These are phyloP conservation scores for Hyphantria cunea DNA, from an alignment of 1,140 invertebrate species.

Conservation along the genomic window DNA sequence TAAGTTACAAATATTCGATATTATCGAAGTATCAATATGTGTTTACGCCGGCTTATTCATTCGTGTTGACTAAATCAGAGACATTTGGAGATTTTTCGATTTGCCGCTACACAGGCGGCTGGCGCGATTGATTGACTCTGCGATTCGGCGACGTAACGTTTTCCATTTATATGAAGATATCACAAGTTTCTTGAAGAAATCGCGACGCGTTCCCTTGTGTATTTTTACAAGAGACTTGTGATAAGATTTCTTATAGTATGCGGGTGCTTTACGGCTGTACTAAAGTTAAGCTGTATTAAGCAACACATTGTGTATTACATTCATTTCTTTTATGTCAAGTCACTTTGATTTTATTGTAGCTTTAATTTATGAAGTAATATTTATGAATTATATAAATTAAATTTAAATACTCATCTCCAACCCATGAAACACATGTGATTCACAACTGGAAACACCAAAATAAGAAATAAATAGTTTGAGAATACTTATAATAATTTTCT, in stretches of 20 bases:
- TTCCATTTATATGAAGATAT: slow-evolving; percentile 58
- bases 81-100: slow-evolving; percentile 53
- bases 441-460: too few relatives aligned
- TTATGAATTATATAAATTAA: too few relatives aligned
- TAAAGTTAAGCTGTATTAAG: slow-evolving; percentile 11
- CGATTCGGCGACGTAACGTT: slow-evolving; percentile 45
- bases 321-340: too few relatives aligned
- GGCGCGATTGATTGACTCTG: slow-evolving; percentile 52
- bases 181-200: slow-evolving; percentile 35
- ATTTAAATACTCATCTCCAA: too few relatives aligned
- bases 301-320: neutral
- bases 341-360: too few relatives aligned
- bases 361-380: too few relatives aligned
- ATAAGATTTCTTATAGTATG: slow-evolving; percentile 3
- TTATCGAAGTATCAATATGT: slow-evolving; percentile 18
- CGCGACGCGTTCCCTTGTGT: neutral
- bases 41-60: slow-evolving; percentile 38
- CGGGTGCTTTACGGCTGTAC: too few relatives aligned
- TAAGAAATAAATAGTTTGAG: too few relatives aligned
- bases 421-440: too few relatives aligned
- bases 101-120: slow-evolving; percentile 51
- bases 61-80: slow-evolving; percentile 40
- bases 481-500: too few relatives aligned
- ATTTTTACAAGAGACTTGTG: too few relatives aligned
- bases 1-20: too few relatives aligned